Evolutionary conservation across 2,113 vertebrate species (phyloP).

Genomic region (Pao palembangensis): DNA sequence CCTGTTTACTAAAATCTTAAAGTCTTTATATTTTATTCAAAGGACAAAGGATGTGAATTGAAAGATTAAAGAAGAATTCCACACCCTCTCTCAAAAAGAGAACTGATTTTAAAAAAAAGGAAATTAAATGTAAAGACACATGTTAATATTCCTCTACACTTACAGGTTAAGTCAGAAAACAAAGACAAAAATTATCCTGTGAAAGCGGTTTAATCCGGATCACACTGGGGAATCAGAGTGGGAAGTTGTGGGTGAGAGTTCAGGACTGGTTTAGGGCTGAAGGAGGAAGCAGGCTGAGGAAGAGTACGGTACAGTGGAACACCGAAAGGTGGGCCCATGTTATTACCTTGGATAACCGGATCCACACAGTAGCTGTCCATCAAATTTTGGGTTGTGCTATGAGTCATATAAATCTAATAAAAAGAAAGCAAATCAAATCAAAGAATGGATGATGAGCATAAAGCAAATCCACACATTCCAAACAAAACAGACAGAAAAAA

Average conservation of each 20-base stretch:
- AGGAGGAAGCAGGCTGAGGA: conserved; percentile 27
- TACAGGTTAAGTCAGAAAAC: too few relatives aligned
- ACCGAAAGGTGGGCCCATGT: conserved; percentile 44
- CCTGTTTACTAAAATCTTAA: too few relatives aligned
- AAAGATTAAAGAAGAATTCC: too few relatives aligned
- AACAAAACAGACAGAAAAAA: conserved; percentile 55
- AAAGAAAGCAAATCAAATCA: conserved; percentile 74
- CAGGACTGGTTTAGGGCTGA: conserved; percentile 27
- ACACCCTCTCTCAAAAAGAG: too few relatives aligned
- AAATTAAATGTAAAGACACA: too few relatives aligned
- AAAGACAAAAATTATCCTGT: conserved; percentile 11
- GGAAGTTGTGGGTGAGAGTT: conserved; percentile 31
- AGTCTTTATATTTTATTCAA: too few relatives aligned
- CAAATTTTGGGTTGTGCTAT: conserved; percentile 69
- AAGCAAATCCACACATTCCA: conserved; percentile 54
- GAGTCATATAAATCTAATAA: conserved; percentile 73
- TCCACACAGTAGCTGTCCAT: conserved; percentile 68
- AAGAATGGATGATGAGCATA: conserved; percentile 64
- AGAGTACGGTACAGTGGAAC: conserved; percentile 46
- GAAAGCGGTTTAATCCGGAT: not conserved
- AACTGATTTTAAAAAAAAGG: too few relatives aligned
- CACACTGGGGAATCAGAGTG: not conserved
- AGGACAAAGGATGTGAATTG: too few relatives aligned
- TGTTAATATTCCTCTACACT: too few relatives aligned
- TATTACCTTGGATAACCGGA: conserved; percentile 62